These are phyloP conservation scores for Drosophila rubida DNA, from an alignment of 2,888 invertebrate species.

Conservation along the genomic window DNA sequence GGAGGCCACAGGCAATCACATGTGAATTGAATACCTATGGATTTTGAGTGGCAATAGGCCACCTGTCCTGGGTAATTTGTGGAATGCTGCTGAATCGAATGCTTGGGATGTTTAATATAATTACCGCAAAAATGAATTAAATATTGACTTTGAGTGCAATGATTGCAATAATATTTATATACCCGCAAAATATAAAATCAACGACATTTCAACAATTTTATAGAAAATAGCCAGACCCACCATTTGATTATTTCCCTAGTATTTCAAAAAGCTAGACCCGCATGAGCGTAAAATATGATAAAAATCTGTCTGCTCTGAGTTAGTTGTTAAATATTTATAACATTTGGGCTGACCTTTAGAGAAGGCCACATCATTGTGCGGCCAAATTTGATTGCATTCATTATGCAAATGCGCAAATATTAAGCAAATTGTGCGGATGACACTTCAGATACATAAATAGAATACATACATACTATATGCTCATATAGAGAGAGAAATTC, in stretches of 20 bases:
- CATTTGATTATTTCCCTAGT: background rate
- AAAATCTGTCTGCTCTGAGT: background rate
- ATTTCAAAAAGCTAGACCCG: too few species aligned
- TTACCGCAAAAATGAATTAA: background rate
- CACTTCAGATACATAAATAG: constrained; percentile 21
- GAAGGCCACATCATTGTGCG: constrained; percentile 23
- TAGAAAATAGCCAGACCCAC: background rate
- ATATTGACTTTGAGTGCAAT: background rate
- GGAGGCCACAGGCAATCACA: constrained; percentile 50
- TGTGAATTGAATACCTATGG: constrained; percentile 42
- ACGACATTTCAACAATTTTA: background rate
- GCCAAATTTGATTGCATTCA: constrained; percentile 64
- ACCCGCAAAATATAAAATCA: too few species aligned
- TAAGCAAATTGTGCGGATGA: constrained; percentile 58
- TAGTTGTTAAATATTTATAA: constrained; percentile 57
- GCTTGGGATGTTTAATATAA: background rate
- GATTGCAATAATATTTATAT: too few species aligned
- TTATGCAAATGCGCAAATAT: constrained; percentile 68
- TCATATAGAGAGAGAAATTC: background rate
- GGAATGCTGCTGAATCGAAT: background rate
- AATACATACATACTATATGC: background rate
- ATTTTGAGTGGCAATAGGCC: constrained; percentile 3
- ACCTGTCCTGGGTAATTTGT: background rate
- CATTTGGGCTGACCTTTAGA: constrained; percentile 48
- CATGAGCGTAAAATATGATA: background rate